Conservation (phyloP, 2,113 vertebrate species). For the Larimichthys polyactis region DNA sequence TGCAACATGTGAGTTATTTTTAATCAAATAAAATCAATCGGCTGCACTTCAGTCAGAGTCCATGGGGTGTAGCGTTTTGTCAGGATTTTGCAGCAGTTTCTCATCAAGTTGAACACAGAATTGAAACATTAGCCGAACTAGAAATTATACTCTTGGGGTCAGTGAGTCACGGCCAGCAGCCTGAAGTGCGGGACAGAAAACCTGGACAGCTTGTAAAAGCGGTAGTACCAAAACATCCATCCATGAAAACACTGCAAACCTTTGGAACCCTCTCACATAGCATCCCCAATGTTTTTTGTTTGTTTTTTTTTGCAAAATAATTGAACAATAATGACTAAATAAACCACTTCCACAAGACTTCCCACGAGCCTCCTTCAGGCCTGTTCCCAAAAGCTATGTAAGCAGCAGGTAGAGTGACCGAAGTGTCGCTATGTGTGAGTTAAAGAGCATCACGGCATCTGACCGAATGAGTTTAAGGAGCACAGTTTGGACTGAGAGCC, state of each 20-base stretch:
- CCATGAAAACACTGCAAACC: background rate
- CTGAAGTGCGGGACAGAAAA: too few species aligned
- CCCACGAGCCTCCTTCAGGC: background rate
- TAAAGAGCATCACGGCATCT: background rate
- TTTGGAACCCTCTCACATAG: background rate
- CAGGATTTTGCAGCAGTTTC: background rate
- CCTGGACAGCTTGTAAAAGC: background rate
- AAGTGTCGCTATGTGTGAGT: background rate
- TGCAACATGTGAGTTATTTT: background rate
- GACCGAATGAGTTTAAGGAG: background rate
- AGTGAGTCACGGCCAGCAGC: background rate
- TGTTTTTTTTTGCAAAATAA: background rate
- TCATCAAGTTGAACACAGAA: background rate
- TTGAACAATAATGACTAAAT: background rate
- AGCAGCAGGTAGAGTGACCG: background rate
- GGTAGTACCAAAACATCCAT: background rate
- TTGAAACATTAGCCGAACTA: background rate
- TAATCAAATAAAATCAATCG: constrained; percentile 16
- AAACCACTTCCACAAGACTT: background rate
- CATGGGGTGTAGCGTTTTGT: background rate
- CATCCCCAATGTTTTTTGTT: background rate
- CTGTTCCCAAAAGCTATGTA: background rate
- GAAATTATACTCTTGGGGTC: background rate
- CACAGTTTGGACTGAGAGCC: background rate
- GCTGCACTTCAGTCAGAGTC: background rate